Evolutionary conservation across 2,888 invertebrate species (phyloP).

Genomic region (Kryphioiulus occultus): DNA sequence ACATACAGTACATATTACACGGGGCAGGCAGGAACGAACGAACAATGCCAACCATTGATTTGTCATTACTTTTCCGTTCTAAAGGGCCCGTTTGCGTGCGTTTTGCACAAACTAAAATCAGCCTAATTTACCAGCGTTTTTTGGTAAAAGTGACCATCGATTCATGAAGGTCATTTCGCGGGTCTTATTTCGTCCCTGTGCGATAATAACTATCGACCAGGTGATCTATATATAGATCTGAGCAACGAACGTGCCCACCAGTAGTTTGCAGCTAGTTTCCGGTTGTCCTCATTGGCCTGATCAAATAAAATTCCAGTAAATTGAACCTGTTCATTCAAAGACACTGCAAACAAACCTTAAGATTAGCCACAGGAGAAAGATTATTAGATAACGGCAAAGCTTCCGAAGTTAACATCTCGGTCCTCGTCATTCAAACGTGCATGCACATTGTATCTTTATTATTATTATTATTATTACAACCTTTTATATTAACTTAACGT

Average conservation of each 20-base stretch:
- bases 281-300: not conserved
- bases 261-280: not conserved
- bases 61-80: not conserved
- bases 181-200: constrained; percentile 7
- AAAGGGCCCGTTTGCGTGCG: not conserved
- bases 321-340: not conserved
- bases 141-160: not conserved
- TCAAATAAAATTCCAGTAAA: not conserved
- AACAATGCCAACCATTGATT: not conserved
- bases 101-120: not conserved
- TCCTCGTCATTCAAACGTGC: too few relatives aligned
- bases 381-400: not conserved
- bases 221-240: not conserved
- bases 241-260: not conserved
- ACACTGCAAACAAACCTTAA: not conserved
- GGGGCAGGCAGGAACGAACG: not conserved
- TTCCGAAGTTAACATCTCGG: too few relatives aligned
- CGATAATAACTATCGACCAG: constrained; percentile 28
- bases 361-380: not conserved
- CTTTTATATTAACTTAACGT: too few relatives aligned
- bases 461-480: too few relatives aligned
- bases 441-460: too few relatives aligned
- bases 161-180: not conserved
- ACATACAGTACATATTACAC: too few relatives aligned
- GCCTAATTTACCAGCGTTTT: not conserved